Percentiles rank a stretch among this genome's conserved stretches.
Conservation (phyloP, 1,140 invertebrate genomes). For the Hermetia illucens region DNA sequence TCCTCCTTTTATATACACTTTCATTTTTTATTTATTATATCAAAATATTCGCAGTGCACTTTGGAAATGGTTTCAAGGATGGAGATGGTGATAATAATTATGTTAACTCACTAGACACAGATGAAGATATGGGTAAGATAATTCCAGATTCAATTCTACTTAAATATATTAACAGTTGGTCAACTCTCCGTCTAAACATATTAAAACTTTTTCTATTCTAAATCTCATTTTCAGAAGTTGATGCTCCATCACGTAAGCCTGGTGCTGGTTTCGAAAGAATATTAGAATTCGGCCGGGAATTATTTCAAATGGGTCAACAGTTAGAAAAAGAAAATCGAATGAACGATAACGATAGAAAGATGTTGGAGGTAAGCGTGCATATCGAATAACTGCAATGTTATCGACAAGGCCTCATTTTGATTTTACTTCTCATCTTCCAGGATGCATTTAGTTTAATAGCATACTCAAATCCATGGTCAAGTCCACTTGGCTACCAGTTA, state of each 20-base stretch:
- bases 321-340: slow-evolving; percentile 69
- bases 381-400: background rate
- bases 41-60: slow-evolving; percentile 17
- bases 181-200: slow-evolving; percentile 4
- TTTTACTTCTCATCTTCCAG: slow-evolving; percentile 31
- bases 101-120: slow-evolving; percentile 32
- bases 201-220: slow-evolving; percentile 3
- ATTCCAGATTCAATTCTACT: background rate
- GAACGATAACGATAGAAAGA: slow-evolving; percentile 80
- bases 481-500: slow-evolving; percentile 89
- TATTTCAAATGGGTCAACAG: slow-evolving; percentile 80
- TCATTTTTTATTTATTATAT: too few species aligned
- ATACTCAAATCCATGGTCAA: slow-evolving; percentile 94
- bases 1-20: too few species aligned
- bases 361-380: slow-evolving; percentile 59
- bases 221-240: slow-evolving; percentile 27
- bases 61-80: slow-evolving; percentile 51
- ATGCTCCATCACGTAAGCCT: slow-evolving; percentile 42
- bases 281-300: slow-evolving; percentile 84
- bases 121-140: slow-evolving; percentile 50
- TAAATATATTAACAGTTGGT: slow-evolving; percentile 1
- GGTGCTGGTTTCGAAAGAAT: slow-evolving; percentile 78
- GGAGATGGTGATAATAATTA: slow-evolving; percentile 33
- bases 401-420: background rate
- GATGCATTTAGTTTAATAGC: slow-evolving; percentile 96